Conservation (phyloP, 2,797 vertebrate genomes). For the Diplodus puntazzo region DNA sequence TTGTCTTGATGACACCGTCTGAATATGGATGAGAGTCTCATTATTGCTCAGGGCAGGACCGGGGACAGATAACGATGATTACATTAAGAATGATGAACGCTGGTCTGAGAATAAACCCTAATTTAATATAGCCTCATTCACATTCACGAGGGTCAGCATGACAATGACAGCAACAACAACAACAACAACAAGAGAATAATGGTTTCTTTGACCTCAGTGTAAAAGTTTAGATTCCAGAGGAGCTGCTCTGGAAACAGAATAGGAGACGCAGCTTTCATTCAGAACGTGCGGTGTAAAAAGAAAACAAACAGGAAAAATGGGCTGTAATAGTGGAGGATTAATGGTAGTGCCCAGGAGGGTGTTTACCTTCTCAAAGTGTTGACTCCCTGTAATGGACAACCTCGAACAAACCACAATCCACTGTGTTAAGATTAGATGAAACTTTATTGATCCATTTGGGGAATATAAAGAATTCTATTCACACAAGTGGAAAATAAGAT, state of each 20-base stretch:
- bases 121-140: conserved; percentile 52
- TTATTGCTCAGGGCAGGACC: conserved; percentile 48
- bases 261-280: conserved; percentile 13
- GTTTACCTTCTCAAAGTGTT: conserved; percentile 30
- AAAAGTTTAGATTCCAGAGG: neutral
- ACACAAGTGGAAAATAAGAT: conserved; percentile 2
- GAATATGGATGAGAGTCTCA: conserved; percentile 67
- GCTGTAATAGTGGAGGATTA: neutral
- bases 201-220: conserved; percentile 4
- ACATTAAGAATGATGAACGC: conserved; percentile 46
- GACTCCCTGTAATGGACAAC: conserved; percentile 26
- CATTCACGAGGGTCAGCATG: conserved; percentile 12
- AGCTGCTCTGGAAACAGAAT: neutral
- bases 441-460: conserved; percentile 19
- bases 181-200: neutral
- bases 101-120: conserved; percentile 41
- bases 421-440: conserved; percentile 21
- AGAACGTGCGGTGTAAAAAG: neutral
- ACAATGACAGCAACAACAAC: conserved; percentile 10
- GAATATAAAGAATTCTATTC: neutral
- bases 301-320: neutral
- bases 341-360: conserved; percentile 27
- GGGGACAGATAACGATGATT: conserved; percentile 51
- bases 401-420: conserved; percentile 5
- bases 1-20: conserved; percentile 54